Conservation (phyloP, 1,140 invertebrate genomes). For the Plectrocnemia conspersa region DNA sequence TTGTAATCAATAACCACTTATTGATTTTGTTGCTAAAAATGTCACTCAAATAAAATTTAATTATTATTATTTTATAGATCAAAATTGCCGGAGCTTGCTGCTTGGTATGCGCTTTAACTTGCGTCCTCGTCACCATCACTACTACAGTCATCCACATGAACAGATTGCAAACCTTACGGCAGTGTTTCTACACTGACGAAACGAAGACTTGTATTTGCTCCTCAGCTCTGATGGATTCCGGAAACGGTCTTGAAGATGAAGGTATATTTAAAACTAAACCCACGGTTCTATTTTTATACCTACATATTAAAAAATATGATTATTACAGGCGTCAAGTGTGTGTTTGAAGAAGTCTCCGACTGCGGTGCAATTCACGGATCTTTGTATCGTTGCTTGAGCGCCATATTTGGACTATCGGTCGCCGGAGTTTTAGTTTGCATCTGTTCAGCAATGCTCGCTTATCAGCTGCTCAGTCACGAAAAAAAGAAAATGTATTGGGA, state of each 20-base stretch:
- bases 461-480: slow-evolving; percentile 83
- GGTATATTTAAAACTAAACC: slow-evolving; percentile 40
- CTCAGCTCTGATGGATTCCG: slow-evolving; percentile 58
- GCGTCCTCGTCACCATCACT: slow-evolving; percentile 83
- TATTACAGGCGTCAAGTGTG: slow-evolving; percentile 53
- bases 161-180: slow-evolving; percentile 75
- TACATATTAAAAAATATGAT: slow-evolving; percentile 3
- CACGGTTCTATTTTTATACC: background rate
- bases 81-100: slow-evolving; percentile 81
- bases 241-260: slow-evolving; percentile 54
- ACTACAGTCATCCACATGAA: slow-evolving; percentile 93
- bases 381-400: slow-evolving; percentile 78
- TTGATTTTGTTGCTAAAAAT: too few species aligned
- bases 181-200: slow-evolving; percentile 79
- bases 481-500: slow-evolving; percentile 93
- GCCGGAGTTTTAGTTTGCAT: slow-evolving; percentile 84
- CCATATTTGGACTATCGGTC: slow-evolving; percentile 83
- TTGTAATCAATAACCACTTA: too few species aligned
- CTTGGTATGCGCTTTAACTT: slow-evolving; percentile 75
- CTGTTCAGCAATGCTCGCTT: slow-evolving; percentile 87
- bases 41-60: background rate
- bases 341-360: slow-evolving; percentile 78
- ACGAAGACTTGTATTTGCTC: slow-evolving; percentile 74
- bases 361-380: slow-evolving; percentile 84
- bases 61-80: slow-evolving; percentile 58